A percentile compares a stretch with the other conserved stretches of the same genome.
These are phyloP conservation scores for Eulemur mongoz DNA, from an alignment of 2,797 vertebrate genomes.

Conservation along the genomic window DNA sequence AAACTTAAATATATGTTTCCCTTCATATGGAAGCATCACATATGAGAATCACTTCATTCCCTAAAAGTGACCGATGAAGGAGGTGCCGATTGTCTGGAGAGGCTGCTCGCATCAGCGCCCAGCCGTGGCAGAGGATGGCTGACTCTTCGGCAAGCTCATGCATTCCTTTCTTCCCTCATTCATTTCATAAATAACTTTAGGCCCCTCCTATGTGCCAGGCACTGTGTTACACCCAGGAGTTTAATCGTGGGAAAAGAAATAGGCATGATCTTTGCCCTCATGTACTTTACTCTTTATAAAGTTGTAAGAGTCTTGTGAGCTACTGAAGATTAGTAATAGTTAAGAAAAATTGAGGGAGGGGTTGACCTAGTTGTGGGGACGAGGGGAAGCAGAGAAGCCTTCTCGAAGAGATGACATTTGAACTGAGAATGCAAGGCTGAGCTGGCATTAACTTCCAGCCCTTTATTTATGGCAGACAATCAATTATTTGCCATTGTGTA, in stretches of 20 bases:
- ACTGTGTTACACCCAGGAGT: neutral
- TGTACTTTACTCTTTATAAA: neutral
- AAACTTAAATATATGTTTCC: neutral
- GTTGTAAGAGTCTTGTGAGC: neutral
- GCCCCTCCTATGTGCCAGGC: neutral
- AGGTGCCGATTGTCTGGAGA: neutral
- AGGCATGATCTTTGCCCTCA: neutral
- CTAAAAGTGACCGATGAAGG: neutral
- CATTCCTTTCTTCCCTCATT: neutral
- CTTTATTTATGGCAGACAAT: neutral
- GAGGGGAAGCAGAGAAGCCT: neutral
- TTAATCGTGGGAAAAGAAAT: neutral
- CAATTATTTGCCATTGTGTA: neutral
- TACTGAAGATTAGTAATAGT: neutral
- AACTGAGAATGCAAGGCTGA: slow-evolving; percentile 1
- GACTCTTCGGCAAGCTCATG: neutral
- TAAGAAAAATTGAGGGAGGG: neutral
- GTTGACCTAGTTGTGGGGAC: neutral
- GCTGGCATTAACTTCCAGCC: neutral
- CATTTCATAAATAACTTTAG: neutral
- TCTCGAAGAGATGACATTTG: neutral
- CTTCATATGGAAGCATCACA: neutral
- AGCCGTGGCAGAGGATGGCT: neutral
- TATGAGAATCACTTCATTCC: neutral
- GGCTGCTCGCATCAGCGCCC: neutral